Evolutionary conservation across 2,113 vertebrate species (phyloP).

Genomic region (Quiscalus mexicanus): DNA sequence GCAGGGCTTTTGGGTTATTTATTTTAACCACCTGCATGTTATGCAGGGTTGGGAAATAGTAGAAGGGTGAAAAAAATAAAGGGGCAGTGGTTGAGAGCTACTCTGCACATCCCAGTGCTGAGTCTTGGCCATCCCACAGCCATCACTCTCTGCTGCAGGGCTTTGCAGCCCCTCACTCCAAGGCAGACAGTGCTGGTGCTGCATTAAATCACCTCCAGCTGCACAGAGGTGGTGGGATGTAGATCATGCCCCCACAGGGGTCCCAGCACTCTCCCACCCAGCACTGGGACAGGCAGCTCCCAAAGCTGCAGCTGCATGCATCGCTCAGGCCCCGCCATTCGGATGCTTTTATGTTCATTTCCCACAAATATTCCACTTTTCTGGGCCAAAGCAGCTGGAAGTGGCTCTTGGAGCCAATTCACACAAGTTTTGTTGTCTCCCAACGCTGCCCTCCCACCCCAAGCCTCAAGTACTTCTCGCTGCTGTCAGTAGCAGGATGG

Average conservation of each 20-base stretch:
- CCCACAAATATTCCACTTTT: constrained; percentile 24
- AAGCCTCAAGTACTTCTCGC: neutral
- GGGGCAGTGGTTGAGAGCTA: neutral
- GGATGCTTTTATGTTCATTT: neutral
- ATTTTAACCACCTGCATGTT: neutral
- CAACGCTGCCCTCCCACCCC: neutral
- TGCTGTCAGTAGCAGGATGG: neutral
- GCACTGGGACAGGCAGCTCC: neutral
- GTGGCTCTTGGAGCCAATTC: neutral
- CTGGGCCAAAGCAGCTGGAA: constrained; percentile 28
- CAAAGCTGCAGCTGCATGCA: neutral
- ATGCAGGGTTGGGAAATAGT: neutral
- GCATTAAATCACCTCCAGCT: neutral
- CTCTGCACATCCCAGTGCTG: neutral
- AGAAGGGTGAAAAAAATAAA: neutral
- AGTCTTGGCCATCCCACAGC: fast-evolving
- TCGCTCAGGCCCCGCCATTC: neutral
- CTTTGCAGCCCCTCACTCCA: neutral
- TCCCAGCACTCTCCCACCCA: neutral
- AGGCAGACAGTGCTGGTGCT: fast-evolving
- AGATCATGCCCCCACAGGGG: neutral
- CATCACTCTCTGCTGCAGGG: neutral
- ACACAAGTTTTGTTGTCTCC: neutral
- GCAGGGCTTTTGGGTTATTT: neutral
- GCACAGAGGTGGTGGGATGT: neutral